Evolutionary conservation across 1,140 invertebrate species (phyloP), one percentile per base, ranked within the genome.

Genomic region (Lepidurus packardi): DNA sequence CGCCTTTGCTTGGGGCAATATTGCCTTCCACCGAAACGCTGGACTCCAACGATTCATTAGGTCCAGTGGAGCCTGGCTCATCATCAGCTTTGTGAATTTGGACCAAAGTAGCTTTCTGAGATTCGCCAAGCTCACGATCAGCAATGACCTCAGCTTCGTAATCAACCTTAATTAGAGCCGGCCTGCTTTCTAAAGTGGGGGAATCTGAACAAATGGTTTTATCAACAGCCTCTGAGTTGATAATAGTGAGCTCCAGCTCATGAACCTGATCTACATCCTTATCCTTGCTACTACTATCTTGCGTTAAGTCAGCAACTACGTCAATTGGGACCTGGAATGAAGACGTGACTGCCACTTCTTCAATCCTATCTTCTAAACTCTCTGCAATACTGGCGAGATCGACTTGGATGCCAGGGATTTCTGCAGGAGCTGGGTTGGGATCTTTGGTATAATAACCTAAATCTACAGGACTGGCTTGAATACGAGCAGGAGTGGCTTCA

Each of bases 361-460:
- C 53, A 65, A 65, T 65, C 53, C 6, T 65, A 65, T 65, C 53
- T 13, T 16, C 53, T 65, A 65, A 65, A 21, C 53, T 65, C 16
- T 65, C 53, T n/a, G n/a, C 53, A 65, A 65, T 65, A 65, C 53
- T 65, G 21, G 53, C 53, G 53, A 65, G 53, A 65, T 65, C 13
- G 10, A 65, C 53, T 65, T 65, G 53, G 21, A n/a, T 65, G 7
- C 6, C 13, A 16, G 53, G 53, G 53, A 21, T 16, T 16, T 65
- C 16, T 13, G 53, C 6, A 65, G 53, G 53, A 11, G 21, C 53
- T 65, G 53, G 53, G 21, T 65, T 21, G 53, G 13, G 21, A 16
- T 13, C 7, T 65, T 65, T 10, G 45, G 10, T 47, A 47, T 11
- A 7, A 47, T 10, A 11, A 16, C 1, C 16, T 47, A 47, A 7